Percentiles rank a stretch among this genome's conserved stretches.
Conservation (phyloP, 2,113 vertebrate species). For the Archocentrus centrarchus region DNA sequence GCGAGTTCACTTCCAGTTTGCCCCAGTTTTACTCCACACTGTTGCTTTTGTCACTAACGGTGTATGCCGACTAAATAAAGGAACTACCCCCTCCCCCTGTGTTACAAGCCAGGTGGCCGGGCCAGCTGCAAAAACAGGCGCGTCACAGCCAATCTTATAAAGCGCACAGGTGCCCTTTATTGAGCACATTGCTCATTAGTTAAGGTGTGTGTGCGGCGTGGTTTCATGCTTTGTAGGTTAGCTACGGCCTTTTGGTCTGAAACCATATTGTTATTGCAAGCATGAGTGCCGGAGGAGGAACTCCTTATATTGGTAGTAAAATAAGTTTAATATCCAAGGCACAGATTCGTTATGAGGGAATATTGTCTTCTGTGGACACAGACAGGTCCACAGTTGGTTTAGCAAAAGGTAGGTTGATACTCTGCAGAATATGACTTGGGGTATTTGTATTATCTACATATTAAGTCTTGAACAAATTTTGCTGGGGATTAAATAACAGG, state of each 20-base stretch:
- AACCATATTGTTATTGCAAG: not conserved
- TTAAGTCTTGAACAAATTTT: not conserved
- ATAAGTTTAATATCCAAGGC: slow-evolving; percentile 94
- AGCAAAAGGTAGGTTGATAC: slow-evolving; percentile 84
- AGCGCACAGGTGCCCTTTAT: slow-evolving; percentile 60
- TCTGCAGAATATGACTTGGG: rapidly evolving
- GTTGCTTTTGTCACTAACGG: not conserved
- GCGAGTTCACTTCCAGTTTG: not conserved
- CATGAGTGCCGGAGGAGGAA: slow-evolving; percentile 88
- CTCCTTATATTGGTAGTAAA: slow-evolving; percentile 93
- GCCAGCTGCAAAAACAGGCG: not conserved
- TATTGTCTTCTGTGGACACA: slow-evolving; percentile 92
- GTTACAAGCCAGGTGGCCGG: not conserved
- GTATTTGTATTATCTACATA: not conserved
- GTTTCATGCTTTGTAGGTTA: not conserved
- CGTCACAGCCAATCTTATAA: slow-evolving; percentile 34
- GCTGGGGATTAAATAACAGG: not conserved
- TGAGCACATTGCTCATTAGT: slow-evolving; percentile 1
- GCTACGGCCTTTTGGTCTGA: not conserved
- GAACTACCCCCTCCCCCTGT: not conserved
- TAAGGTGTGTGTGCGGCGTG: rapidly evolving
- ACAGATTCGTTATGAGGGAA: slow-evolving; percentile 93
- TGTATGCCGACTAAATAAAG: not conserved
- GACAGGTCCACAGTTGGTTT: slow-evolving; percentile 95
- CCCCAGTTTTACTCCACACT: not conserved